These are phyloP conservation scores for Brachystomella parvula DNA, from an alignment of 1,140 invertebrate species.

Conservation along the genomic window DNA sequence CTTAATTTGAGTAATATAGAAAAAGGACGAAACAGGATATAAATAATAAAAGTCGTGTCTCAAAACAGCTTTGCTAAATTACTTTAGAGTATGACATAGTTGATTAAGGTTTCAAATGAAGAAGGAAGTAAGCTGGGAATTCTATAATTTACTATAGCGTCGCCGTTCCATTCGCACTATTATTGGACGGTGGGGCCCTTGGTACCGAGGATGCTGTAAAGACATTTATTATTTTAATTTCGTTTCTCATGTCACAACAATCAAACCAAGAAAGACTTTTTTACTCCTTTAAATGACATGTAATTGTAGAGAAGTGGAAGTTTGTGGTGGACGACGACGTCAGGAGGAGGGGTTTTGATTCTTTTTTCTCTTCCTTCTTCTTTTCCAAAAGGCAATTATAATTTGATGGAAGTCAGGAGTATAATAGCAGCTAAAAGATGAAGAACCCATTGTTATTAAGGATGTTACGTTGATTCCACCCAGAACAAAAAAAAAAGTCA, in stretches of 20 bases:
- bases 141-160: not conserved
- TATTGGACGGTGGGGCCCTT: too few species aligned
- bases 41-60: not conserved
- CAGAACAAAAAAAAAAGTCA: not conserved
- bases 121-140: not conserved
- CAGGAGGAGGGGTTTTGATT: not conserved
- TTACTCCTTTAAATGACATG: constrained; percentile 10
- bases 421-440: not conserved
- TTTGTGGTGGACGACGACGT: not conserved
- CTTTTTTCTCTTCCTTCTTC: not conserved
- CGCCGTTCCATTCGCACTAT: too few species aligned
- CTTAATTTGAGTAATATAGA: too few species aligned
- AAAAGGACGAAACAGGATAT: too few species aligned
- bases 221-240: constrained; percentile 10
- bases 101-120: not conserved
- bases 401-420: constrained; percentile 5
- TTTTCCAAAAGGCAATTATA: not conserved
- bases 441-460: not conserved
- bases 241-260: constrained; percentile 10
- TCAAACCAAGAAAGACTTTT: not conserved
- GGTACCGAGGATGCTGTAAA: not conserved
- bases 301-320: not conserved
- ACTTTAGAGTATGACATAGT: too few species aligned
- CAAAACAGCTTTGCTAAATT: too few species aligned
- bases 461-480: not conserved